A percentile compares a stretch with the other conserved stretches of the same genome.
These are phyloP conservation scores for Drosophila quadrilineata DNA, from an alignment of 1,140 invertebrate species.

Conservation along the genomic window DNA sequence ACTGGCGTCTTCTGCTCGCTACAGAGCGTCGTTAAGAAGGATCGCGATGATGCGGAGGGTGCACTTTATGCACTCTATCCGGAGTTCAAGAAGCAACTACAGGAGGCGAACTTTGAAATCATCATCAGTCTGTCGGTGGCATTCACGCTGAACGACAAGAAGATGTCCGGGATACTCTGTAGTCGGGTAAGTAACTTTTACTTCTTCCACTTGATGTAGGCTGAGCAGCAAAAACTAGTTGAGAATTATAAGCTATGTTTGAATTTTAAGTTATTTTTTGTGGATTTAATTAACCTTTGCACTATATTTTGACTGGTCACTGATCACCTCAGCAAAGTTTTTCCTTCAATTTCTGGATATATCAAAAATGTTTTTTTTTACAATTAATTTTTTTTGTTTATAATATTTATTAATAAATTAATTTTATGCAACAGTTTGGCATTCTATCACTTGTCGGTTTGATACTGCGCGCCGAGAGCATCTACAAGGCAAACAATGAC, in stretches of 20 bases:
- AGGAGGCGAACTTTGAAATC: slow-evolving; percentile 67
- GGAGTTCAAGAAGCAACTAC: slow-evolving; percentile 83
- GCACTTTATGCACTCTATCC: slow-evolving; percentile 82
- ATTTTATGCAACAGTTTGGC: slow-evolving; percentile 69
- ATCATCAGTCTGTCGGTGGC: slow-evolving; percentile 62
- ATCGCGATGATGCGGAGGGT: slow-evolving; percentile 82
- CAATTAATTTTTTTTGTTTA: too few relatives aligned
- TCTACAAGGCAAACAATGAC: slow-evolving; percentile 58
- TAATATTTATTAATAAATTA: not conserved
- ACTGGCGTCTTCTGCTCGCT: slow-evolving; percentile 82
- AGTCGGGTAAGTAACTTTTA: slow-evolving; percentile 78
- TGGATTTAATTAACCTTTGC: too few relatives aligned
- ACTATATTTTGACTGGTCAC: too few relatives aligned
- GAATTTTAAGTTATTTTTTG: too few relatives aligned
- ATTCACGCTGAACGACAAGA: slow-evolving; percentile 70
- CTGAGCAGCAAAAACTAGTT: too few relatives aligned
- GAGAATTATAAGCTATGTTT: too few relatives aligned
- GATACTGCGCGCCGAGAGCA: slow-evolving; percentile 67
- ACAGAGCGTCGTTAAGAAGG: slow-evolving; percentile 80
- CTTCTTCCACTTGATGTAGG: too few relatives aligned
- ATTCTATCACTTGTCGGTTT: slow-evolving; percentile 74
- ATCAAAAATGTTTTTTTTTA: too few relatives aligned
- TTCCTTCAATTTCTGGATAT: too few relatives aligned
- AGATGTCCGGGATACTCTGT: slow-evolving; percentile 72
- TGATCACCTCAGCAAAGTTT: too few relatives aligned